Conservation (phyloP, 1,140 invertebrate genomes). For the Drepana arcuata region DNA sequence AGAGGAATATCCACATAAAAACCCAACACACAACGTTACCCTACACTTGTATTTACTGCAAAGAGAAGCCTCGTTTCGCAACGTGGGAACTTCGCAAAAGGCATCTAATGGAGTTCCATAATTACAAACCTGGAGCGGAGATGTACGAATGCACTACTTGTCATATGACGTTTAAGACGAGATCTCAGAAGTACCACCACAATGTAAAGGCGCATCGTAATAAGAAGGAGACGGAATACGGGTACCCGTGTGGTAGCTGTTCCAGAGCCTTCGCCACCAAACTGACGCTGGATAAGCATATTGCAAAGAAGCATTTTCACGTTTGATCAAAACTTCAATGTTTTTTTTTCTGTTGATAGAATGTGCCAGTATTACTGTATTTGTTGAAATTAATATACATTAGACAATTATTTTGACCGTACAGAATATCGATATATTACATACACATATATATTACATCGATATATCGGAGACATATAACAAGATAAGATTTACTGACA, state of each 20-base stretch:
- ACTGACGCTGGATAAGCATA: constrained; percentile 51
- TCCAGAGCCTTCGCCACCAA: constrained; percentile 51
- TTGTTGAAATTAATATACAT: too few relatives aligned
- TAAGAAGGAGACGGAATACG: constrained; percentile 51
- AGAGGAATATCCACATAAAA: constrained; percentile 49
- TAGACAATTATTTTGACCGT: too few relatives aligned
- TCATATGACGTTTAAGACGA: constrained; percentile 68
- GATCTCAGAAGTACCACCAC: constrained; percentile 60
- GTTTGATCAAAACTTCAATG: constrained; percentile 20
- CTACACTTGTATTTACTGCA: constrained; percentile 59
- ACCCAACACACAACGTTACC: constrained; percentile 47
- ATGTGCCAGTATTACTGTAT: too few relatives aligned
- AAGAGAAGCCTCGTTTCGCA: constrained; percentile 53
- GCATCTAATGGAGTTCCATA: constrained; percentile 58
- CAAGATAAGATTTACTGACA: too few relatives aligned
- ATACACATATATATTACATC: too few relatives aligned
- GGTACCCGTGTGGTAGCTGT: constrained; percentile 44
- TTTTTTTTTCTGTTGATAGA: too few relatives aligned
- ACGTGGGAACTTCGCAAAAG: constrained; percentile 52
- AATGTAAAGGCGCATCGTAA: constrained; percentile 54
- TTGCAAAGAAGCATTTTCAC: constrained; percentile 57
- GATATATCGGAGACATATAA: too few relatives aligned
- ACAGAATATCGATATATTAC: too few relatives aligned
- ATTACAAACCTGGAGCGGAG: constrained; percentile 52
- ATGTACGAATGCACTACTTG: constrained; percentile 68